Conservation (phyloP, 1,140 invertebrate genomes). For the Oryctes rhinoceros region DNA sequence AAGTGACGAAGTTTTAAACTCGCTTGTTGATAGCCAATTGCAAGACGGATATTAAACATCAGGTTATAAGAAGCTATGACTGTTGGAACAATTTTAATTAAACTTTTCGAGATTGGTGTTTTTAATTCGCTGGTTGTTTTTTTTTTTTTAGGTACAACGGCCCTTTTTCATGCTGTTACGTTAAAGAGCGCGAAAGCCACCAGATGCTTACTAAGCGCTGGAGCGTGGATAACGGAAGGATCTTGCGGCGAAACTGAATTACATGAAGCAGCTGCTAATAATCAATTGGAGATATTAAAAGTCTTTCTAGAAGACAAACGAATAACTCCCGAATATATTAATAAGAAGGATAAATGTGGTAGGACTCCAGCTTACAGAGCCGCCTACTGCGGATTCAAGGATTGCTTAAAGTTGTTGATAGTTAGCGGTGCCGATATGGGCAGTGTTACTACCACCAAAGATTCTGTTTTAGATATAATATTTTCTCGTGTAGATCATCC, state of each 20-base stretch:
- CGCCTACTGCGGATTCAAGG: conserved; percentile 42
- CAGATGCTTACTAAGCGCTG: conserved; percentile 44
- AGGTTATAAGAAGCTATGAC: neutral
- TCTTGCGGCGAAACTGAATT: conserved; percentile 44
- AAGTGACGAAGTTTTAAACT: no score
- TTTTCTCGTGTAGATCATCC: conserved; percentile 44
- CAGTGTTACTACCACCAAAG: conserved; percentile 38
- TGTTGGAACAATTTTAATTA: neutral
- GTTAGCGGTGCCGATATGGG: conserved; percentile 42
- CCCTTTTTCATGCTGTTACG: conserved; percentile 47
- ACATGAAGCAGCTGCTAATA: conserved; percentile 45
- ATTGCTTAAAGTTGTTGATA: conserved; percentile 44
- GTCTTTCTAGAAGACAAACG: conserved; percentile 43
- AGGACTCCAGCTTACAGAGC: conserved; percentile 46
- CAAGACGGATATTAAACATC: neutral
- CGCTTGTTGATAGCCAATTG: no score
- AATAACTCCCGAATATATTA: conserved; percentile 43
- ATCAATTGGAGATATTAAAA: conserved; percentile 40
- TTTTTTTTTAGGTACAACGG: conserved; percentile 43
- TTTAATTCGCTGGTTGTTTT: neutral
- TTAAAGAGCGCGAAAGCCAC: conserved; percentile 43
- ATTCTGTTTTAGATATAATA: conserved; percentile 46
- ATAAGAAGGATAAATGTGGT: conserved; percentile 42
- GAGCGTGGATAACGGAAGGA: conserved; percentile 46
- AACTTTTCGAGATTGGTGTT: neutral